A percentile compares a stretch with the other conserved stretches of the same genome.
Conservation (phyloP, 2,113 vertebrate species). For the Tenrec ecaudatus region DNA sequence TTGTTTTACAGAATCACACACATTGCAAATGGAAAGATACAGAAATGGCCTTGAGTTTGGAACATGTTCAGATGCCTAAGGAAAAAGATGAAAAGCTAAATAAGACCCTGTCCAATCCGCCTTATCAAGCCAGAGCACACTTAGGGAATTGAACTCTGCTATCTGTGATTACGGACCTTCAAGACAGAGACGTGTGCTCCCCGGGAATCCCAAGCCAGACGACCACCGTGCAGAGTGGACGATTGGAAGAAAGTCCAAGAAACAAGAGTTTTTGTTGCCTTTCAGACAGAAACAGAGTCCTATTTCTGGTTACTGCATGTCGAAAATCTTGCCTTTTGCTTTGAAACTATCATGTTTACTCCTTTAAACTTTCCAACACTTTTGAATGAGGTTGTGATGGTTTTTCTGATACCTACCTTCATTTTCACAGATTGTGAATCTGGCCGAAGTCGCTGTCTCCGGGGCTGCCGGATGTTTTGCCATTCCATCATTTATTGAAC, state of each 20-base stretch:
- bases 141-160: constrained; percentile 46
- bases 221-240: background rate
- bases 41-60: constrained; percentile 57
- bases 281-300: background rate
- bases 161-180: constrained; percentile 36
- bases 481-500: background rate
- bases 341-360: constrained; percentile 15
- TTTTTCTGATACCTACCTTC: background rate
- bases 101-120: constrained; percentile 12
- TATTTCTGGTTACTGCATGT: background rate
- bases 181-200: background rate
- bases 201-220: constrained; percentile 46
- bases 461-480: background rate
- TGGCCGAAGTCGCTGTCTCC: background rate
- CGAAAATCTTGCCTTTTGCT: background rate
- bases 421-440: background rate
- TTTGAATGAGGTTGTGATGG: background rate
- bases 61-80: constrained; percentile 44
- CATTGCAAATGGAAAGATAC: constrained; percentile 41
- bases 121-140: constrained; percentile 61
- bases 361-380: background rate
- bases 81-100: constrained; percentile 60
- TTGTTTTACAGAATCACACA: constrained; percentile 61
- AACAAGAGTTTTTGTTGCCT: constrained; percentile 49
- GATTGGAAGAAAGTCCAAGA: background rate